Percentiles rank a stretch among this genome's conserved stretches.
These are phyloP conservation scores for Dryobates pubescens DNA, from an alignment of 2,797 vertebrate species.

Conservation along the genomic window DNA sequence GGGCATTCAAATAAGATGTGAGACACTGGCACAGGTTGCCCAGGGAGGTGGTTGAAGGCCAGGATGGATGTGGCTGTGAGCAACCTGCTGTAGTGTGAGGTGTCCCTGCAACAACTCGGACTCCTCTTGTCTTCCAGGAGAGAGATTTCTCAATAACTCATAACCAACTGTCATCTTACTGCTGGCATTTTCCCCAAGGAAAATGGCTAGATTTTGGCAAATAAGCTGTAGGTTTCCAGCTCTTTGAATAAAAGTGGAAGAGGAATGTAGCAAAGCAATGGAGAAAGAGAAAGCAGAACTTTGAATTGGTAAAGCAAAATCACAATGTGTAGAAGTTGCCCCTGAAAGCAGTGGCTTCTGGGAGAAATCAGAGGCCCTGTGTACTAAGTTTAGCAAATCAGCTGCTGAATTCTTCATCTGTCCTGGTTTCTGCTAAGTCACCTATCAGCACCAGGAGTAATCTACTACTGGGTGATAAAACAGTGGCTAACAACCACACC, in stretches of 20 bases:
- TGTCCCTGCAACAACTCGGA: neutral
- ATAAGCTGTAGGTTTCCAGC: neutral
- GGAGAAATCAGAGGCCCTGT: neutral
- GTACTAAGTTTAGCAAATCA: neutral
- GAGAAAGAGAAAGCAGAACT: neutral
- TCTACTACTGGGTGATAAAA: neutral
- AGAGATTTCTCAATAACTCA: neutral
- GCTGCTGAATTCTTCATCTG: neutral
- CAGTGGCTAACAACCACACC: neutral
- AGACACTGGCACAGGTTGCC: too few relatives aligned
- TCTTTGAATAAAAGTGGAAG: neutral
- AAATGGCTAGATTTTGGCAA: neutral
- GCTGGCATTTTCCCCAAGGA: neutral
- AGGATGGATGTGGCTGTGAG: too few relatives aligned
- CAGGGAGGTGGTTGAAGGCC: too few relatives aligned
- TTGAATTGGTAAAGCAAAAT: neutral
- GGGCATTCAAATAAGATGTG: too few relatives aligned
- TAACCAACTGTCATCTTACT: neutral
- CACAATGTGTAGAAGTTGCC: neutral
- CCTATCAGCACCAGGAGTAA: neutral
- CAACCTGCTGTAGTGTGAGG: too few relatives aligned
- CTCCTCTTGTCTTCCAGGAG: neutral
- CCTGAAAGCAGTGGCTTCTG: neutral
- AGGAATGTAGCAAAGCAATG: neutral
- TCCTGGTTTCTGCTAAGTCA: neutral